Conservation (phyloP, 2,888 invertebrate species). For the Elysia crispata region DNA sequence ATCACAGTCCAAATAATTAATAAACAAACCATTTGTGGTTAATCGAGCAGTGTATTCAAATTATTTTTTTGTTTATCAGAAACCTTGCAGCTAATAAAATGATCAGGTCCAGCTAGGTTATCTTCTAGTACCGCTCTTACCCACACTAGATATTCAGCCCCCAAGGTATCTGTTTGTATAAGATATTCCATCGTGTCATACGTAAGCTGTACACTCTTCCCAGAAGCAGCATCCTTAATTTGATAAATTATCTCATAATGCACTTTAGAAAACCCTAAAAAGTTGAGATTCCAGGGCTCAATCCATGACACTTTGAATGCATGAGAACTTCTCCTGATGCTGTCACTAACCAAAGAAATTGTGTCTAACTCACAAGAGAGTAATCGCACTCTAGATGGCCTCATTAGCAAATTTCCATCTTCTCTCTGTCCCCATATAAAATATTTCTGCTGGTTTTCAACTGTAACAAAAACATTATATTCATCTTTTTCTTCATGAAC, state of each 20-base stretch:
- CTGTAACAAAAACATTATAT: no score
- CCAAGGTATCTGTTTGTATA: not conserved
- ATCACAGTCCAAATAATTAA: no score
- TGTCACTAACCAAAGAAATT: slow-evolving; percentile 11
- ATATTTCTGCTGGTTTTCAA: no score
- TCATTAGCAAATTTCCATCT: no score
- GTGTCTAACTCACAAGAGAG: slow-evolving; percentile 29
- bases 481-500: no score
- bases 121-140: slow-evolving; percentile 26
- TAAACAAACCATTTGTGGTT: no score
- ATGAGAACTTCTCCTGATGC: not conserved
- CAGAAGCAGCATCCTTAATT: not conserved
- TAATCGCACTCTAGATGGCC: not conserved
- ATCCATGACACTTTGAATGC: slow-evolving; percentile 31
- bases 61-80: not conserved
- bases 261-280: slow-evolving; percentile 4
- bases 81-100: slow-evolving; percentile 27
- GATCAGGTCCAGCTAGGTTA: slow-evolving; percentile 21
- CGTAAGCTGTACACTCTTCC: not conserved
- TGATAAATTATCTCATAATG: slow-evolving; percentile 33
- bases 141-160: slow-evolving; percentile 36
- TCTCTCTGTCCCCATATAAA: no score
- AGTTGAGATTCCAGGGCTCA: slow-evolving; percentile 39
- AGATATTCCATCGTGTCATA: not conserved
- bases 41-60: not conserved